Base-by-base conservation (phyloP, 2,113 vertebrate genomes). In the Neoarius graeffei region DNA sequence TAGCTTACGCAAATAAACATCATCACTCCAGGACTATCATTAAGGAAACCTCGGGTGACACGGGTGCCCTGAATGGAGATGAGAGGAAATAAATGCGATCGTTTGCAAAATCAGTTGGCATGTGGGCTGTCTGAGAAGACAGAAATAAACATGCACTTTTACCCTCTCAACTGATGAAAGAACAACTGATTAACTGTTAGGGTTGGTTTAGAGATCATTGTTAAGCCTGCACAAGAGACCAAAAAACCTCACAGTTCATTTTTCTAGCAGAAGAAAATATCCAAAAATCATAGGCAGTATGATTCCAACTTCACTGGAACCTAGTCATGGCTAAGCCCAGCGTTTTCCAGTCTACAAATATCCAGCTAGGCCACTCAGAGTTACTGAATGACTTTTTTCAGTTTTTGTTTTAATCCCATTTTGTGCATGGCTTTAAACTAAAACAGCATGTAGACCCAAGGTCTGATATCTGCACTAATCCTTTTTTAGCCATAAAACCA, bases 371-470 rank as follows among this genome's bases (percentile, higher is more conserved):
- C n/a, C 86, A 91, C 91, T 94, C 92, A 93, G 94, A 93, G 93
- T 93, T 94, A 95, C 95, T 96, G 94, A 94, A 94, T 94, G 91
- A 87, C 80, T 73, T 88, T 89, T 93, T 93, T 90, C 92, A 90
- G 69, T 91, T 93, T 91, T 92, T 87, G 20, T 94, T 95, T 95
- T 95, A 95, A 95, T 95, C 94, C 94, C 91, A 94, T 95, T 96
- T 95, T 95, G 92, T 92, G 94, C 94, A 94, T 95, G 94, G 94
- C 94, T 95, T 95, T 96, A 95, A 95, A 95, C 94, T 95, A 92
- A 93, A 93, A 92, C 93, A 94, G 95, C 94, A 94, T 94, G 95
- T 92, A 95, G 94, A 95, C 95, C 95, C 94, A 95, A 95, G 94
- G 95, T 95, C 91, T 93, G 93, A 94, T 95, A 93, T 94, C 91